A percentile compares a stretch with the other conserved stretches of the same genome.
Evolutionary conservation across 2,888 invertebrate genomes (phyloP).

Genomic region (Ptychoptera albimana): DNA sequence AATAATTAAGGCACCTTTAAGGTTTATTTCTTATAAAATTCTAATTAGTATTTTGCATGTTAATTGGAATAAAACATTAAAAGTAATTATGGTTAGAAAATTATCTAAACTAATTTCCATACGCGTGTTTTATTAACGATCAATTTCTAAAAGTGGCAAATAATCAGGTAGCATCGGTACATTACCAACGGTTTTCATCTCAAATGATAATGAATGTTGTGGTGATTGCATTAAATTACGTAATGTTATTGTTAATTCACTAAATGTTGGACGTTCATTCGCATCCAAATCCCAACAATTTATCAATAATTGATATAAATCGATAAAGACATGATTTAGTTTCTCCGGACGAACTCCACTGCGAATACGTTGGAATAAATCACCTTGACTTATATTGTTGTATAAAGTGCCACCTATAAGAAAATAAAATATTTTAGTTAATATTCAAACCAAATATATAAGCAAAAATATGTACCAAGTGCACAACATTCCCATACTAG

Average conservation of each 20-base stretch:
- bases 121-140: no score
- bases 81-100: no score
- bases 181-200: constrained; percentile 9
- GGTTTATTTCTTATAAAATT: no score
- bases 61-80: no score
- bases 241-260: constrained; percentile 36
- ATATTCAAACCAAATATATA: not conserved
- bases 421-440: not conserved
- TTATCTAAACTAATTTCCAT: no score
- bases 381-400: constrained; percentile 46
- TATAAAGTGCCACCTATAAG: constrained; percentile 55
- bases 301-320: constrained; percentile 63
- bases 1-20: no score
- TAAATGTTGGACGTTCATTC: constrained; percentile 61
- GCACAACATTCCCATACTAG: constrained; percentile 70
- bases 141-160: constrained; percentile 26
- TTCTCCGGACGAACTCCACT: constrained; percentile 58
- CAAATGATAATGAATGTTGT: constrained; percentile 24
- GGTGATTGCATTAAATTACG: constrained; percentile 28
- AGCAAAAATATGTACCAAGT: constrained; percentile 34
- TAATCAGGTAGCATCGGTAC: constrained; percentile 23
- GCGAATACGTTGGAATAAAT: constrained; percentile 48
- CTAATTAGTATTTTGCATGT: no score
- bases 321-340: constrained; percentile 56
- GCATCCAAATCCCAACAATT: constrained; percentile 75